Conservation (phyloP, 2,113 vertebrate species). For the Sinocyclocheilus maitianheensis region DNA sequence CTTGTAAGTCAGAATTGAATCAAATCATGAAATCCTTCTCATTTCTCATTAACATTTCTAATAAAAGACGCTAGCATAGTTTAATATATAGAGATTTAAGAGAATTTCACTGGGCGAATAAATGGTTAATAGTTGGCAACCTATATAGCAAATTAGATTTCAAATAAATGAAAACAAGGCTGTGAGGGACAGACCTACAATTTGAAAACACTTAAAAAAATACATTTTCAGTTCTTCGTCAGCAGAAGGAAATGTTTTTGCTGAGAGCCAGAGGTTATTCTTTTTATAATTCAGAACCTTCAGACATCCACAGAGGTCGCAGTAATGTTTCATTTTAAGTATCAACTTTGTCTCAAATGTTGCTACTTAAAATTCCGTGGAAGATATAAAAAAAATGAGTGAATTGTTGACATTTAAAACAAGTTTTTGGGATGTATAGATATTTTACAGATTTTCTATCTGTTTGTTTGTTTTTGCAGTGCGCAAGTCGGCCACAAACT, state of each 20-base stretch:
- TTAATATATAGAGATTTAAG: too few species aligned
- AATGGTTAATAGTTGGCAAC: background rate
- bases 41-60: too few species aligned
- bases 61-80: too few species aligned
- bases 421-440: background rate
- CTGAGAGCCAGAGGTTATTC: too few species aligned
- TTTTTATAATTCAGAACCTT: background rate
- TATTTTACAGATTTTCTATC: background rate
- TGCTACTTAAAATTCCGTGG: background rate
- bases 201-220: background rate
- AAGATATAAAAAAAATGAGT: background rate
- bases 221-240: background rate
- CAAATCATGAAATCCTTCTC: too few species aligned
- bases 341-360: background rate
- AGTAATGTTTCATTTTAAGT: background rate
- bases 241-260: background rate
- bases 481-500: background rate
- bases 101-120: background rate
- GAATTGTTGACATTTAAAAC: background rate
- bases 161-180: too few species aligned
- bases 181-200: background rate
- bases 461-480: background rate
- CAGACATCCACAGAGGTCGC: background rate
- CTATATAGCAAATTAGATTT: too few species aligned
- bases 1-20: too few species aligned